Evolutionary conservation across 2,797 vertebrate species (phyloP).

Genomic region (Scolopax bukidnonensis): DNA sequence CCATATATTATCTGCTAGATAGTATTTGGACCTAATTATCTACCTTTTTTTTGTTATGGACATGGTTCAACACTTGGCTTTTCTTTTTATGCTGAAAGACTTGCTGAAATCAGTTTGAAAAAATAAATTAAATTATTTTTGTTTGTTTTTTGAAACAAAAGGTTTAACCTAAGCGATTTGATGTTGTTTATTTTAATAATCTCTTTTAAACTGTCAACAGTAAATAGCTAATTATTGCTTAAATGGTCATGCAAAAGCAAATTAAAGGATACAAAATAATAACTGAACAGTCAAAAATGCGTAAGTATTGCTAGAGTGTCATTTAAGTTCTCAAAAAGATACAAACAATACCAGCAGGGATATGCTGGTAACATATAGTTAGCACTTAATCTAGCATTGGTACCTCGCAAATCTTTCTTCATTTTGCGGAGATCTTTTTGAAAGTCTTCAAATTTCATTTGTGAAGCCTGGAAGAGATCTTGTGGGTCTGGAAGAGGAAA

Average conservation of each 20-base stretch:
- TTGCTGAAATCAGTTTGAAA: not conserved
- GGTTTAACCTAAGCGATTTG: not conserved
- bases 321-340: not conserved
- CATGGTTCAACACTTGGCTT: not conserved
- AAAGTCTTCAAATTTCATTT: slow-evolving; percentile 98
- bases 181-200: not conserved
- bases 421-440: slow-evolving; percentile 92
- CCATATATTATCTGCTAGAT: not conserved
- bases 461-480: slow-evolving; percentile 94
- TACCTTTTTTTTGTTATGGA: not conserved
- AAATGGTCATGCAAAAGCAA: not conserved
- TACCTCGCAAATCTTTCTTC: slow-evolving; percentile 93
- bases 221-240: not conserved
- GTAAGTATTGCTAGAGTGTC: not conserved
- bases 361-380: not conserved
- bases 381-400: not conserved
- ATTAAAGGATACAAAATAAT: not conserved
- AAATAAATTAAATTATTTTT: not conserved
- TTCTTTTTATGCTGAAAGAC: not conserved
- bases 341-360: not conserved
- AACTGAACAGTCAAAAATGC: not conserved
- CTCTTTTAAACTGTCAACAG: not conserved
- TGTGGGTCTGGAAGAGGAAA: slow-evolving; percentile 95
- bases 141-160: not conserved
- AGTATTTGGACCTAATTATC: not conserved